phyloP scores from a whole-genome alignment of 1,140 invertebrate species.

The Pomacea maculata region DNA sequence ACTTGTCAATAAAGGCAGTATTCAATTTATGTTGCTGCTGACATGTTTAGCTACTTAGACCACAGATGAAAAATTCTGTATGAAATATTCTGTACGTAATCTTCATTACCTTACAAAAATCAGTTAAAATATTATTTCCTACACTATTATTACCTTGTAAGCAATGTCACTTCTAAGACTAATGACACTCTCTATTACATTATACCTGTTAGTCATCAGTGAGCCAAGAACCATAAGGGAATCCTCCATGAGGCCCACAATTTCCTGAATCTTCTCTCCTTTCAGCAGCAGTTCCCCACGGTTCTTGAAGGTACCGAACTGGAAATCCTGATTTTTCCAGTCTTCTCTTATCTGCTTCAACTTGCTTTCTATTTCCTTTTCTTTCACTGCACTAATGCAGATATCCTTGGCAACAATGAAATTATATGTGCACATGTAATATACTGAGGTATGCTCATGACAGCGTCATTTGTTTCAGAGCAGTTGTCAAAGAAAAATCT shows the following conservation, averaged over 20 bases:
- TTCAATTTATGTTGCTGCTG: too few relatives aligned
- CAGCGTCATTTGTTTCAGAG: too few relatives aligned
- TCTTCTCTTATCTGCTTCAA: conserved; percentile 91
- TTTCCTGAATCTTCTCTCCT: conserved; percentile 74
- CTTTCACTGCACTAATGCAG: conserved; percentile 96
- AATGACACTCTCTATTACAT: neutral
- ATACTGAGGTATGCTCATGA: too few relatives aligned
- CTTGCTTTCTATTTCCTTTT: conserved; percentile 96
- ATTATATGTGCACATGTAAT: neutral
- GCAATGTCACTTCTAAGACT: neutral
- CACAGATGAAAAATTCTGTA: neutral
- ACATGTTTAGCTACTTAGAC: neutral
- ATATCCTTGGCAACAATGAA: conserved; percentile 73
- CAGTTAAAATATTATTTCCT: neutral
- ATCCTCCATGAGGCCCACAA: conserved; percentile 91
- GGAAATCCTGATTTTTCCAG: conserved; percentile 91
- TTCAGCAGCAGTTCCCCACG: conserved; percentile 89
- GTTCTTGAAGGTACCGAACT: conserved; percentile 94
- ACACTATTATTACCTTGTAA: neutral
- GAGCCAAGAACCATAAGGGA: conserved; percentile 94
- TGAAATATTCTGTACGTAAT: neutral
- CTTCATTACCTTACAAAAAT: neutral
- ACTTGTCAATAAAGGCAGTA: neutral
- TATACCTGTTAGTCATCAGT: conserved; percentile 81
- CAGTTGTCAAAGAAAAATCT: too few relatives aligned